Evolutionary conservation across 2,888 invertebrate species (phyloP), one percentile per base, ranked within the genome.

Genomic region (Cerceris ruficornis): DNA sequence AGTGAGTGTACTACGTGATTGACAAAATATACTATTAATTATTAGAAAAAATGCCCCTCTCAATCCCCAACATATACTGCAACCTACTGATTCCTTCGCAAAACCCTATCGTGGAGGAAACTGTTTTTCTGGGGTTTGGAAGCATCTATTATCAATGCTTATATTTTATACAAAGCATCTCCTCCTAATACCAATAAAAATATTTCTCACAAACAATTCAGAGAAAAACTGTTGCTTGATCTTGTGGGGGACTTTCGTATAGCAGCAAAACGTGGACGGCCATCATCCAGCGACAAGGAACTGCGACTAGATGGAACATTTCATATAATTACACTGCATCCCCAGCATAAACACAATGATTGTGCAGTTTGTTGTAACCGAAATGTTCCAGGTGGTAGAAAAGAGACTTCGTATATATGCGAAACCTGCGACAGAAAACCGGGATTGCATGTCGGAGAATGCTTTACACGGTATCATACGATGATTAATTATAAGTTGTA

Each of bases 81-180:
- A 50, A 64, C 64, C 64, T 64, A 64, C 64, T 64, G 52, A 9
- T 64, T 64, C 64, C 64, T 64, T 49, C 50, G 64, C 64, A 64
- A 64, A 64, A 64, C 64, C 64, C 64, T 64, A 64, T 64, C 28
- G 64, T 64, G 64, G 64, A 64, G 64, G 64, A 64, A 64, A 49
- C 50, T 49, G 49, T 49, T 64, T 64, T 64, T 64, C 64, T 64
- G 43, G 43, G 43, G 43, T 43, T 43, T 43, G 43, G 43, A 43
- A 43, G 43, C 43, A 9, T 43, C 43, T n/a, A n/a, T n/a, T n/a
- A n/a, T n/a, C n/a, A n/a, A n/a, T n/a, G n/a, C n/a, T n/a, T n/a
- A n/a, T n/a, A n/a, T n/a, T n/a, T n/a, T n/a, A n/a, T n/a, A n/a
- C n/a, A n/a, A n/a, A n/a, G n/a, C n/a, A n/a, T n/a, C n/a, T n/a